Evolutionary conservation across 2,113 vertebrate genomes (phyloP).

Genomic region (Halcyon senegalensis): DNA sequence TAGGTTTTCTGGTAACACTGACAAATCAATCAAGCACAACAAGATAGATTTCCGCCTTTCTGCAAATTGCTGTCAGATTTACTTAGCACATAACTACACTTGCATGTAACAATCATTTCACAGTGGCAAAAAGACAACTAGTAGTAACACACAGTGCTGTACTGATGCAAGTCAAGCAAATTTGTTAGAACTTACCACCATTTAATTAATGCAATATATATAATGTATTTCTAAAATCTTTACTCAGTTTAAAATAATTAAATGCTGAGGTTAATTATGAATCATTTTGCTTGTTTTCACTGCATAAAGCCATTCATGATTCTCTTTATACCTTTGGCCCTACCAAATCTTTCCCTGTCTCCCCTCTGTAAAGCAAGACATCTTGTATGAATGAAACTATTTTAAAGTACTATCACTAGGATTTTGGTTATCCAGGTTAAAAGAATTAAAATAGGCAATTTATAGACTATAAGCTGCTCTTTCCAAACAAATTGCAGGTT

Average conservation of each 20-base stretch:
- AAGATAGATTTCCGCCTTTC: background rate
- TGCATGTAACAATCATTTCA: background rate
- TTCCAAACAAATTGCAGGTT: background rate
- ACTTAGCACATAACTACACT: background rate
- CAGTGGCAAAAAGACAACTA: background rate
- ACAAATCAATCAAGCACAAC: background rate
- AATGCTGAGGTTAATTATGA: background rate
- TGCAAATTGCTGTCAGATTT: background rate
- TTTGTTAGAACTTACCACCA: background rate
- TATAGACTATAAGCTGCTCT: background rate
- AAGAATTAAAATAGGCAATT: background rate
- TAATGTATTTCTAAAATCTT: background rate
- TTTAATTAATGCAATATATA: background rate
- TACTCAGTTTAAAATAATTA: background rate
- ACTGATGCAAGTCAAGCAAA: background rate
- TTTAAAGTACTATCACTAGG: background rate
- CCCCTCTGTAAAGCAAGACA: background rate
- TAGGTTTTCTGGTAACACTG: background rate
- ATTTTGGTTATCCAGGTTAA: background rate
- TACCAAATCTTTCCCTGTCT: background rate
- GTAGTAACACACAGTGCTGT: background rate
- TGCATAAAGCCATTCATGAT: background rate
- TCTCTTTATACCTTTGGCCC: background rate
- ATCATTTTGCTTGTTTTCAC: background rate
- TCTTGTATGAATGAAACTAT: background rate